Conservation (phyloP, 1,140 invertebrate species). For the Meloidogyne exigua region DNA sequence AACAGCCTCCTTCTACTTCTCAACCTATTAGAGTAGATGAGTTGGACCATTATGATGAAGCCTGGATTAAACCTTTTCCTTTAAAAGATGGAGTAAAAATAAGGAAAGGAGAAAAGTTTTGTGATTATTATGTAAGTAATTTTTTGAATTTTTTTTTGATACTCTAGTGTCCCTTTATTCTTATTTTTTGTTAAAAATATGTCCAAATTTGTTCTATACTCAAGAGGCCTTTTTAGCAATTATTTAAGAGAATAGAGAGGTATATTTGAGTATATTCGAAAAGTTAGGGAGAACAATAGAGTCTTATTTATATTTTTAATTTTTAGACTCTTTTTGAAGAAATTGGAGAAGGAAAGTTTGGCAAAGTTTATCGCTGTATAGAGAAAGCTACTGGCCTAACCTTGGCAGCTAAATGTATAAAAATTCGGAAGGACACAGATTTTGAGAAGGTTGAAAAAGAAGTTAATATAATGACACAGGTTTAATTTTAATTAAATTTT, state of each 20-base stretch:
- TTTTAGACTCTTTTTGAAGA: slow-evolving; percentile 65
- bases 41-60: slow-evolving; percentile 59
- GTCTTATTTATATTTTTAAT: no score
- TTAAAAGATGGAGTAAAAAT: slow-evolving; percentile 62
- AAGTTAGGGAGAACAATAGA: no score
- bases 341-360: slow-evolving; percentile 81
- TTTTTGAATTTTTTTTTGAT: not conserved
- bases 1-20: not conserved
- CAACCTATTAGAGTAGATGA: slow-evolving; percentile 53
- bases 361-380: slow-evolving; percentile 58
- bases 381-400: slow-evolving; percentile 55
- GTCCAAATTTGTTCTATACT: no score
- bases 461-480: slow-evolving; percentile 67
- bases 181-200: no score
- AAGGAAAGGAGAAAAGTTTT: slow-evolving; percentile 65
- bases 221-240: no score
- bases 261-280: no score
- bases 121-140: slow-evolving; percentile 63
- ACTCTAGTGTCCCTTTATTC: not conserved
- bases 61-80: slow-evolving; percentile 65
- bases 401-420: slow-evolving; percentile 60
- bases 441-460: slow-evolving; percentile 35
- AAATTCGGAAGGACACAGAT: slow-evolving; percentile 47
- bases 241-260: no score
- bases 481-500: slow-evolving; percentile 49